These are phyloP conservation scores for Lysiphlebus fabarum DNA, from an alignment of 1,140 invertebrate species.

Conservation along the genomic window DNA sequence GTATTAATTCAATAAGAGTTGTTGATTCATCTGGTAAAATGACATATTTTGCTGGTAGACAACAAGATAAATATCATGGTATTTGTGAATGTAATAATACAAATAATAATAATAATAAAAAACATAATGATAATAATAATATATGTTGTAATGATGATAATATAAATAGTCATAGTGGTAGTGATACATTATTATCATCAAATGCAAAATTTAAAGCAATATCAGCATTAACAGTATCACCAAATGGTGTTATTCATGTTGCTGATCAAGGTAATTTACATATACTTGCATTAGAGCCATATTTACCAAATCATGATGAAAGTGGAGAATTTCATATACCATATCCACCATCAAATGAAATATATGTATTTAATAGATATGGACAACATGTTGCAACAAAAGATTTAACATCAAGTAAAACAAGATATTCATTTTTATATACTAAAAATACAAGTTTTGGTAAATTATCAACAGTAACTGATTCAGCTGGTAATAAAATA, in stretches of 20 bases:
- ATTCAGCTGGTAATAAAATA: constrained; percentile 90
- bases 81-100: constrained; percentile 50
- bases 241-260: constrained; percentile 89
- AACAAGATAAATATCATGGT: constrained; percentile 57
- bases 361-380: constrained; percentile 92
- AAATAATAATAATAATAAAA: constrained; percentile 39
- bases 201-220: constrained; percentile 88
- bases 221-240: constrained; percentile 88
- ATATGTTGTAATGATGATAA: constrained; percentile 66
- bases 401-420: constrained; percentile 87
- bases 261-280: constrained; percentile 90
- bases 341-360: constrained; percentile 84
- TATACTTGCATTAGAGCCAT: constrained; percentile 85
- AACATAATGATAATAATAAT: constrained; percentile 41
- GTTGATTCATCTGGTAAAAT: constrained; percentile 81
- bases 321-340: constrained; percentile 91
- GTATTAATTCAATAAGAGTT: constrained; percentile 82
- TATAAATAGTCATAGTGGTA: too few relatives aligned
- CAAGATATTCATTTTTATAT: constrained; percentile 91
- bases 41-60: constrained; percentile 76
- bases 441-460: constrained; percentile 96
- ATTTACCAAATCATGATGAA: constrained; percentile 83
- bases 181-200: constrained; percentile 81
- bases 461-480: constrained; percentile 86
- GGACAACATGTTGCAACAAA: constrained; percentile 93